Conservation (phyloP, 2,113 vertebrate species). For the Rhinolophus ferrumequinum region DNA sequence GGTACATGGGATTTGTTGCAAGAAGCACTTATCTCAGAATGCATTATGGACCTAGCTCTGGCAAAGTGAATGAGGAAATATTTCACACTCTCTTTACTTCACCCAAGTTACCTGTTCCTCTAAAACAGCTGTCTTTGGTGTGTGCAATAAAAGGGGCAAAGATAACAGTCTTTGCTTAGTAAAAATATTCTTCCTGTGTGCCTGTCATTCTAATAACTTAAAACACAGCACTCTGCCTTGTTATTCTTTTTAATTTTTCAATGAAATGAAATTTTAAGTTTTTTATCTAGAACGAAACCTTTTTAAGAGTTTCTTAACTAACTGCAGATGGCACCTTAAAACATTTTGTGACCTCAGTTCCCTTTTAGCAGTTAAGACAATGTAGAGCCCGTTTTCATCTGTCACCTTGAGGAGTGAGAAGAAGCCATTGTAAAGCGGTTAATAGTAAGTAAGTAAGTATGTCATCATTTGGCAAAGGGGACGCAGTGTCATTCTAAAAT, state of each 20-base stretch:
- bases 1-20: neutral
- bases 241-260: neutral
- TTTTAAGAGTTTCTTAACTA: neutral
- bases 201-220: slow-evolving; percentile 52
- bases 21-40: slow-evolving; percentile 60
- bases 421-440: neutral
- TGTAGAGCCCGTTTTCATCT: neutral
- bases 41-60: slow-evolving; percentile 21
- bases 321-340: neutral
- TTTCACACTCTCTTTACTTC: slow-evolving; percentile 80
- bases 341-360: neutral
- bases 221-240: neutral
- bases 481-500: neutral
- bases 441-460: neutral
- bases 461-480: neutral
- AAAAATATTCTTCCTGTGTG: slow-evolving; percentile 70
- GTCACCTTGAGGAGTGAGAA: neutral
- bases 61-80: slow-evolving; percentile 58
- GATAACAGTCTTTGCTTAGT: slow-evolving; percentile 70
- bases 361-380: neutral
- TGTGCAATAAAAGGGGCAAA: slow-evolving; percentile 22
- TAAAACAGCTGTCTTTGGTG: slow-evolving; percentile 46
- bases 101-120: slow-evolving; percentile 68
- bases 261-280: slow-evolving; percentile 36
- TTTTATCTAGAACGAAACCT: neutral